Evolutionary conservation across 1,140 invertebrate species (phyloP).

Genomic region (Micrasema longulum): DNA sequence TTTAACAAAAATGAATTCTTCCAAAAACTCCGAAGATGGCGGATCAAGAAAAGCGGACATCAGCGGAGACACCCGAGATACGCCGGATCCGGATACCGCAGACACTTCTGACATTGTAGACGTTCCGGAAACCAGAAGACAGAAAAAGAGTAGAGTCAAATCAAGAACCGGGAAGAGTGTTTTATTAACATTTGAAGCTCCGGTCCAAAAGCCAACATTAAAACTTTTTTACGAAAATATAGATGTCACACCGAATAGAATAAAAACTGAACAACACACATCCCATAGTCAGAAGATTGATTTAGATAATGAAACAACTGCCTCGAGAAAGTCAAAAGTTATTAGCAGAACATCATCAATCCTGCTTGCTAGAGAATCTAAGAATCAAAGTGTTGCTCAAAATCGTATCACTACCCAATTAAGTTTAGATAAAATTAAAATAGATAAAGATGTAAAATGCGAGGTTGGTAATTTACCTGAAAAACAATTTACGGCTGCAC

Average conservation of each 20-base stretch:
- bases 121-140: background rate
- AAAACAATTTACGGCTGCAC: background rate
- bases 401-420: constrained; percentile 2
- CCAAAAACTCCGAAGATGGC: no score
- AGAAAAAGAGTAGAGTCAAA: background rate
- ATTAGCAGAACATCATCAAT: background rate
- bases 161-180: background rate
- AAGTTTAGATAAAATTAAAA: constrained; percentile 9
- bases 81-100: background rate
- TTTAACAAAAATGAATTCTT: no score
- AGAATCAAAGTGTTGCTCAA: background rate
- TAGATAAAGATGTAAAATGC: constrained; percentile 1
- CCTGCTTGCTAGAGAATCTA: background rate
- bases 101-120: background rate
- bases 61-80: background rate
- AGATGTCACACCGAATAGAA: constrained; percentile 32
- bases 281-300: background rate
- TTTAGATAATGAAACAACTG: background rate
- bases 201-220: background rate
- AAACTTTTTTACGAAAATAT: constrained; percentile 14
- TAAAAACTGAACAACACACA: constrained; percentile 1
- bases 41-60: no score
- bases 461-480: background rate
- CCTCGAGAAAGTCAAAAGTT: background rate
- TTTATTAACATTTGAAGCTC: background rate